These are phyloP conservation scores for Eptesicus fuscus DNA, from an alignment of 2,113 vertebrate species.

Conservation along the genomic window DNA sequence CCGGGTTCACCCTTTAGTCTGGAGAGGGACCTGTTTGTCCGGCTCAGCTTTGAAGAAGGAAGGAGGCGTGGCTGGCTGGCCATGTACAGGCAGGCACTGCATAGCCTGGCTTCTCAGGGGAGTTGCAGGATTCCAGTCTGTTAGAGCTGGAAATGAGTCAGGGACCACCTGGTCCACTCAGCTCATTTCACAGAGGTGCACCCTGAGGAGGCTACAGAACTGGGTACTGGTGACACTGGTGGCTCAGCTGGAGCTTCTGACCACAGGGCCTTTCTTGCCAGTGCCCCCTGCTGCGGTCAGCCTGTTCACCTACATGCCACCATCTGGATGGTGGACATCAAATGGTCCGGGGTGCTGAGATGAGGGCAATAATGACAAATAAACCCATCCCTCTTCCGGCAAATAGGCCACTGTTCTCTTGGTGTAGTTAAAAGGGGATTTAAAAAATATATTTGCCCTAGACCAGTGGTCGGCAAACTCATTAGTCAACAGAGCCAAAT, in stretches of 20 bases:
- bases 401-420: neutral
- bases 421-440: neutral
- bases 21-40: neutral
- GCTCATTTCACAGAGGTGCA: neutral
- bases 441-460: no score
- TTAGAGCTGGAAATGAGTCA: neutral
- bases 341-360: neutral
- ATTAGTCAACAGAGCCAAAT: no score
- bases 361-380: neutral
- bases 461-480: neutral
- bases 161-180: neutral
- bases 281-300: neutral
- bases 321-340: neutral
- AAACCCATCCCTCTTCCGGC: fast-evolving
- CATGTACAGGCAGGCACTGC: neutral
- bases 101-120: neutral
- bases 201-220: neutral
- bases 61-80: neutral
- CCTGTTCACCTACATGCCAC: neutral
- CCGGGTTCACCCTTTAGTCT: neutral
- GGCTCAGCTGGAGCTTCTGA: neutral
- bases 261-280: neutral
- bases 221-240: neutral
- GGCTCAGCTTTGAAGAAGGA: neutral
- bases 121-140: neutral